Conservation (phyloP, 2,113 vertebrate species). For the Chaenogobius annularis region DNA sequence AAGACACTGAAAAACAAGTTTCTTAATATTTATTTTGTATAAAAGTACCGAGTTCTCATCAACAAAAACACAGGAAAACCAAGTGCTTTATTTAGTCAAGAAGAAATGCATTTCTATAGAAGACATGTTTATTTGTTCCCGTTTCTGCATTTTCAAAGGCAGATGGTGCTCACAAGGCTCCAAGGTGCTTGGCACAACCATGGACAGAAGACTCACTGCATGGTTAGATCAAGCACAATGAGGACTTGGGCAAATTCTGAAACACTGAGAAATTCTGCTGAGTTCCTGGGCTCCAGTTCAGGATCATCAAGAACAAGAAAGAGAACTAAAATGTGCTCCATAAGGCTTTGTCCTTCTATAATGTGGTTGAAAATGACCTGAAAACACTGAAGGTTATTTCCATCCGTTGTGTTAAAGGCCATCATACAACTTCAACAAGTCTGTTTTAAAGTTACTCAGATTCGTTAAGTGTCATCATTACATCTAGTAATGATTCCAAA, state of each 20-base stretch:
- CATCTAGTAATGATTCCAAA: constrained; percentile 20
- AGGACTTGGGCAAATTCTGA: constrained; percentile 66
- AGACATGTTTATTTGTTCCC: not conserved
- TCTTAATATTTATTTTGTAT: constrained; percentile 47
- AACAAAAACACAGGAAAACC: not conserved
- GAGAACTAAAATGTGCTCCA: constrained; percentile 8
- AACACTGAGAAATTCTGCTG: not conserved
- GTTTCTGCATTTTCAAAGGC: not conserved
- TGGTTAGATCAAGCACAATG: constrained; percentile 89
- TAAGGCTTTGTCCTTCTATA: not conserved
- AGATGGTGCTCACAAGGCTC: constrained; percentile 69
- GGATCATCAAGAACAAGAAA: not conserved
- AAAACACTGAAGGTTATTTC: constrained; percentile 13
- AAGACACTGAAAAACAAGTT: constrained; percentile 20
- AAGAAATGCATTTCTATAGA: not conserved
- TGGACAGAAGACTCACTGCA: constrained; percentile 79
- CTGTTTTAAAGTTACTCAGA: constrained; percentile 11
- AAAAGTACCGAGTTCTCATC: not conserved
- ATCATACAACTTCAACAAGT: constrained; percentile 17
- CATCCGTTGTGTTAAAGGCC: constrained; percentile 3
- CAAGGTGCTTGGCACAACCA: constrained; percentile 85
- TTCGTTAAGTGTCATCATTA: constrained; percentile 1
- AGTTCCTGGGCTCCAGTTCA: constrained; percentile 8
- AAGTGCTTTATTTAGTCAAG: not conserved
- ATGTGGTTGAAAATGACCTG: not conserved